Evolutionary conservation across 2,797 vertebrate genomes (phyloP).

Genomic region (Sebastes kiyomatsui): DNA sequence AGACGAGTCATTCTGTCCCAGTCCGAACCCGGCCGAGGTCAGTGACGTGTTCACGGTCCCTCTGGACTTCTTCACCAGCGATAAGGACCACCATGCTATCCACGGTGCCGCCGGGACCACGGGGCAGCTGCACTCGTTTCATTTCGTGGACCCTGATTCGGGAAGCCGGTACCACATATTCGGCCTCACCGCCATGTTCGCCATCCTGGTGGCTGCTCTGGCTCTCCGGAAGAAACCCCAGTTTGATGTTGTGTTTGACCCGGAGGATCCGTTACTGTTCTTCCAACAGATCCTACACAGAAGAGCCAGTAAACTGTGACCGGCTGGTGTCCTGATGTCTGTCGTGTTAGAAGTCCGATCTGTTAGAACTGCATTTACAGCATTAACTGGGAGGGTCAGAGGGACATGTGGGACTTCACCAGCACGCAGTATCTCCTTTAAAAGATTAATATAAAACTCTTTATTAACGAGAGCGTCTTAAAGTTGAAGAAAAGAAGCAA

Average conservation of each 20-base stretch:
- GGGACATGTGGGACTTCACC: neutral
- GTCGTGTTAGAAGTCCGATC: neutral
- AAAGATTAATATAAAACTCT: neutral
- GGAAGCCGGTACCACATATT: conserved; percentile 83
- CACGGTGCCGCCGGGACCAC: conserved; percentile 6
- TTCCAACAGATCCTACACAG: conserved; percentile 74
- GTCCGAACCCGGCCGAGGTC: conserved; percentile 90
- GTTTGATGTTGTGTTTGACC: conserved; percentile 85
- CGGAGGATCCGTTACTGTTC: conserved; percentile 73
- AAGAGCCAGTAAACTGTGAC: conserved; percentile 85
- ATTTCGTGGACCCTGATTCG: conserved; percentile 77
- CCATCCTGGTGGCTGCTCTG: conserved; percentile 82
- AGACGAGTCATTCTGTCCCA: conserved; percentile 85
- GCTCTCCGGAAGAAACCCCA: conserved; percentile 82
- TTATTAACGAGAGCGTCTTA: neutral
- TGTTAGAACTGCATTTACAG: neutral
- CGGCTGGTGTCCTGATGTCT: fast-evolving
- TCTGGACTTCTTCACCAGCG: conserved; percentile 87
- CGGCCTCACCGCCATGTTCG: conserved; percentile 89
- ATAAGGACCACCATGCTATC: conserved; percentile 69
- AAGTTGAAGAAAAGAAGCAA: neutral
- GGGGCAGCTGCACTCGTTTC: conserved; percentile 79
- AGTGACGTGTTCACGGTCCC: conserved; percentile 89
- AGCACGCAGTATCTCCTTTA: neutral
- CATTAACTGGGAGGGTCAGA: neutral